phyloP scores from a whole-genome alignment of 2,113 vertebrate species.

The Spermophilus dauricus region DNA sequence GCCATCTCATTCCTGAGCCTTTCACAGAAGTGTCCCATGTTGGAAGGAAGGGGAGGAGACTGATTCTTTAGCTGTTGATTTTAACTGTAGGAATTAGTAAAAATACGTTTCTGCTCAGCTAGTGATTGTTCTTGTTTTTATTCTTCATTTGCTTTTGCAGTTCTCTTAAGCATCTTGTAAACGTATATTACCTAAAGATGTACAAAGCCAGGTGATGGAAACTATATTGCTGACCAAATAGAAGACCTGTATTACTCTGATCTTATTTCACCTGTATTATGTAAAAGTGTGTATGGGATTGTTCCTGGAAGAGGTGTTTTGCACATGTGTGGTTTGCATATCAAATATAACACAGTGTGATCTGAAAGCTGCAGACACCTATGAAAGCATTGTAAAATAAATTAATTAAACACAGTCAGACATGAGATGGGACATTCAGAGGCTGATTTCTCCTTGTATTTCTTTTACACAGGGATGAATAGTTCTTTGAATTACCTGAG shows the following conservation, averaged over 20 bases:
- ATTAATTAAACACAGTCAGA: not conserved
- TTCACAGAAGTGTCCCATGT: not conserved
- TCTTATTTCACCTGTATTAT: not conserved
- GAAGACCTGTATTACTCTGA: not conserved
- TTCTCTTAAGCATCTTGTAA: not conserved
- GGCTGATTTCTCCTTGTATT: not conserved
- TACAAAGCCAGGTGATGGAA: not conserved
- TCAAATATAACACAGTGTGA: not conserved
- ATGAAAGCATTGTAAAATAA: not conserved
- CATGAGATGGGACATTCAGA: not conserved
- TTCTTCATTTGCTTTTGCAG: not conserved
- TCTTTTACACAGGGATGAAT: not conserved
- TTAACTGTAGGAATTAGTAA: not conserved
- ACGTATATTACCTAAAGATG: not conserved
- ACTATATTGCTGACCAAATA: not conserved
- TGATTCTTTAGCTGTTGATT: not conserved
- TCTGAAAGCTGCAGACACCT: not conserved
- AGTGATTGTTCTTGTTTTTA: not conserved
- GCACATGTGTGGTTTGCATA: not conserved
- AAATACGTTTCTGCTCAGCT: not conserved
- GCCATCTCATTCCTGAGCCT: not conserved
- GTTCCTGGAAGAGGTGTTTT: not conserved
- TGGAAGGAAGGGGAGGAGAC: not conserved
- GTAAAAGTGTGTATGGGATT: not conserved
- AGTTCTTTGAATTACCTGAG: slow-evolving; percentile 26